These are phyloP conservation scores for Invenusta paracnida DNA, from an alignment of 2,888 invertebrate species.

Conservation along the genomic window DNA sequence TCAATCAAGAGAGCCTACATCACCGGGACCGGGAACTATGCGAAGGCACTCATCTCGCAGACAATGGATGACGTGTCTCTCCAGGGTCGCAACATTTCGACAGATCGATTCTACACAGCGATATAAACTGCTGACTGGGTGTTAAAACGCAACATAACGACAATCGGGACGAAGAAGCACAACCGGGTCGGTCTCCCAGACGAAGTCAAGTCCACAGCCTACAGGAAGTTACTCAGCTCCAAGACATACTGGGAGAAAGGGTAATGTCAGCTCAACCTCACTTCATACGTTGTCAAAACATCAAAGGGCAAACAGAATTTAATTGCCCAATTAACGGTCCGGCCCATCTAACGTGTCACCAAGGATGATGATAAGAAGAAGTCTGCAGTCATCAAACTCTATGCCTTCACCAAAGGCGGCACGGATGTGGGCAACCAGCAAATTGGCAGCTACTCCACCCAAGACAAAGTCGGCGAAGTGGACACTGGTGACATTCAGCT, in stretches of 20 bases:
- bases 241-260: constrained; percentile 1
- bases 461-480: neutral
- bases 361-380: constrained; percentile 21
- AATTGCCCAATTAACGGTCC: neutral
- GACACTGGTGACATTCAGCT: constrained; percentile 3
- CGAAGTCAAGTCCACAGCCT: constrained; percentile 7
- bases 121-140: neutral
- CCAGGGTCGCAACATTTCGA: constrained; percentile 15
- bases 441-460: neutral
- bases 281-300: constrained; percentile 1
- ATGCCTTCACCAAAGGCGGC: constrained; percentile 22
- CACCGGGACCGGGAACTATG: constrained; percentile 4
- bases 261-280: neutral
- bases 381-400: neutral
- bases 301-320: neutral
- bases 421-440: neutral
- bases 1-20: neutral
- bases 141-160: constrained; percentile 16
- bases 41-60: neutral
- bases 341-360: neutral
- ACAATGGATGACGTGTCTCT: neutral
- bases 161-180: neutral
- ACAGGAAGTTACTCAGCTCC: neutral
- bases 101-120: neutral
- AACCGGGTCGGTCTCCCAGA: neutral